Base-by-base conservation (phyloP, 2,797 vertebrate species). In the Acropternis orthonyx region DNA sequence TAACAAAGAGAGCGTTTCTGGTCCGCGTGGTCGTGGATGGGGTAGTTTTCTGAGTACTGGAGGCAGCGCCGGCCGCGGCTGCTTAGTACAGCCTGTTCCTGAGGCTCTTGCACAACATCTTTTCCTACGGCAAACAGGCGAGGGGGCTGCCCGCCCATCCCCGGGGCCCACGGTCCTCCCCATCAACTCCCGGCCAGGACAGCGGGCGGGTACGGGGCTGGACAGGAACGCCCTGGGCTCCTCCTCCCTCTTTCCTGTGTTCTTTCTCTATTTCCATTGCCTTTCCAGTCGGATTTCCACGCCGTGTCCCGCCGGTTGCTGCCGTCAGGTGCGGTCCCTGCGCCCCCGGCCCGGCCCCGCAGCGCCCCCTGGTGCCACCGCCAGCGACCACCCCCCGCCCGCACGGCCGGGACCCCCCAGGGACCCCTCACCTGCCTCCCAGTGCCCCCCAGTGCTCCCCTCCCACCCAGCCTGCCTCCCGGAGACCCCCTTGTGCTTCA, bases 221-320 rank as follows among this genome's bases (percentile, higher is more conserved):
- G 18, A 6, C 51, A 68, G 49, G 75, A 61, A 9, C 20, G 10
- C 16, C 30, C 6, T 28, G 16, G 2, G 3, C 12, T 48, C 43
- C 58, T 56, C 90, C 56, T 74, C 65, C 21, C n/a, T 61, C 44
- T 20, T 52, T 26, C 19, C 39, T 10, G 34, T 9, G 34, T 34
- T 41, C 14, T 41, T 28, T 6, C 7, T 22, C 15, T 0, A 1
- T 13, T n/a, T 71, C 41, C 4, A 0, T 20, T 4, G 0, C 2
- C 4, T 46, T 71, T 76, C 3, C 3, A 2, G 21, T 4, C 0
- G 24, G 10, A 14, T 39, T 28, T 36, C 26, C 48, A 14, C 26
- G 20, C 14, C 1, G 55, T 39, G 44, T 26, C 21, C 66, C 36
- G 12, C 7, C 66, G 12, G 49, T 77, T 21, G 56, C 85, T 43